Evolutionary conservation across 2,888 invertebrate genomes (phyloP).

Genomic region (Halocaridina rubra): DNA sequence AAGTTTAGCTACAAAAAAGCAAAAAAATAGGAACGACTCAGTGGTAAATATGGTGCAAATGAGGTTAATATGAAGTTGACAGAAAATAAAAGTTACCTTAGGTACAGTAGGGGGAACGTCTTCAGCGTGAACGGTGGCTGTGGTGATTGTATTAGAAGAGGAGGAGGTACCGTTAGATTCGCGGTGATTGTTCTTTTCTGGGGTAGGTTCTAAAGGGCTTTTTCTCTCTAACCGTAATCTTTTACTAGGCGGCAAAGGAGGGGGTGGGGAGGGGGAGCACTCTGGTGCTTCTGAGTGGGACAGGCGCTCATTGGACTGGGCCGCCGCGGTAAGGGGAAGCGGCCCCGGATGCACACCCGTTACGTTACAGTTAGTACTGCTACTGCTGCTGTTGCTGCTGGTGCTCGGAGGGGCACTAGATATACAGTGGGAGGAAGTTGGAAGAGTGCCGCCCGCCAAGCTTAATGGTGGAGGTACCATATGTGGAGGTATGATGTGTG

Average conservation of each 20-base stretch:
- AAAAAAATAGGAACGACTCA: too few species aligned
- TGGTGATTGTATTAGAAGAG: slow-evolving; percentile 20
- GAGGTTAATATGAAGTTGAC: too few species aligned
- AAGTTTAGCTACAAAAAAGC: too few species aligned
- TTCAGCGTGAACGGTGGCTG: slow-evolving; percentile 21
- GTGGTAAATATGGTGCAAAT: too few species aligned
- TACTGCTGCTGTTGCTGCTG: slow-evolving; percentile 35
- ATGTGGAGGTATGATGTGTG: slow-evolving; percentile 33
- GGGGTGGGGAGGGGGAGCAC: slow-evolving; percentile 40
- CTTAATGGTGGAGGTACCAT: slow-evolving; percentile 49
- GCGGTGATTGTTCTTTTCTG: slow-evolving; percentile 31
- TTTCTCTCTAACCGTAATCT: slow-evolving; percentile 33
- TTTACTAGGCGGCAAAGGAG: slow-evolving; percentile 44
- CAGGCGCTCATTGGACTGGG: slow-evolving; percentile 14
- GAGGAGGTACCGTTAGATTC: slow-evolving; percentile 21
- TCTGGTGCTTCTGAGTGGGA: slow-evolving; percentile 35
- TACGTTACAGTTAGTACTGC: slow-evolving; percentile 36
- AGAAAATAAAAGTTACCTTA: too few species aligned
- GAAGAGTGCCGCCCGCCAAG: slow-evolving; percentile 21
- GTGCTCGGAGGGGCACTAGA: slow-evolving; percentile 18
- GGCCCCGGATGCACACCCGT: slow-evolving; percentile 29
- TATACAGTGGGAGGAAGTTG: slow-evolving; percentile 10
- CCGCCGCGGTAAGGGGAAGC: slow-evolving; percentile 31
- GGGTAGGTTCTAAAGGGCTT: slow-evolving; percentile 6
- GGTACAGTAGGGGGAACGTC: slow-evolving; percentile 31